Evolutionary conservation across 2,888 invertebrate genomes (phyloP), one percentile per base, ranked within the genome.

Genomic region (Macrosoma leucophasiata): DNA sequence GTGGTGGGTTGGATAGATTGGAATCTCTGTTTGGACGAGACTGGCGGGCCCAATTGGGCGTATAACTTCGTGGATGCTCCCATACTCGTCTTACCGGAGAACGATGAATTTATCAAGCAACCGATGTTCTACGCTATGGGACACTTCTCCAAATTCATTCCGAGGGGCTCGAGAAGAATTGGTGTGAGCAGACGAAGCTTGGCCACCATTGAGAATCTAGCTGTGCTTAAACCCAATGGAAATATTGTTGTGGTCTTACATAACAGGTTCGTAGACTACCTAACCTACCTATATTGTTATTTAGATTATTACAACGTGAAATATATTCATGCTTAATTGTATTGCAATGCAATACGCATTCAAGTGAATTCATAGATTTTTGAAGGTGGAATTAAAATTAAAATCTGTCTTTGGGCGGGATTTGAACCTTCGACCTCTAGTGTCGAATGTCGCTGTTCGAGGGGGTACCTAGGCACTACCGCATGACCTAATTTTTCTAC

Each of bases 1-100:
- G 88, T 90, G 0, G 81, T 86, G 18, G 95, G 93, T 3, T 96
- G 95, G 95, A 77, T 93, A 0, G 95, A 96, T 65, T 96, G 95
- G 95, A 96, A 96, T 68, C 66, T 96, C 31, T 90, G 89, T 3
- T 72, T 96, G 19, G 85, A 94, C 62, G 62, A 84, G 52, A 35
- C 62, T 4, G 95, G 95, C n/a, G 95, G 95, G 0, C 96, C 96
- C 1, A 93, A 89, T 55, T 93, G 91, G 88, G 87, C 85, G 0
- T 55, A 79, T 1, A 94, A 95, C 67, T 86, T 76, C 52, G 92
- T 94, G 0, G 96, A 96, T 72, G 84, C 94, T 0, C 88, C 95
- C 0, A 48, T 72, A 18, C 88, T 96, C 17, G 65, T 69, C 1
- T 51, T 50, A 27, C 47, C 57, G 0, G 54, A 63, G 5, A 40